Evolutionary conservation across 1,140 invertebrate genomes (phyloP).

Genomic region (Pantala flavescens): DNA sequence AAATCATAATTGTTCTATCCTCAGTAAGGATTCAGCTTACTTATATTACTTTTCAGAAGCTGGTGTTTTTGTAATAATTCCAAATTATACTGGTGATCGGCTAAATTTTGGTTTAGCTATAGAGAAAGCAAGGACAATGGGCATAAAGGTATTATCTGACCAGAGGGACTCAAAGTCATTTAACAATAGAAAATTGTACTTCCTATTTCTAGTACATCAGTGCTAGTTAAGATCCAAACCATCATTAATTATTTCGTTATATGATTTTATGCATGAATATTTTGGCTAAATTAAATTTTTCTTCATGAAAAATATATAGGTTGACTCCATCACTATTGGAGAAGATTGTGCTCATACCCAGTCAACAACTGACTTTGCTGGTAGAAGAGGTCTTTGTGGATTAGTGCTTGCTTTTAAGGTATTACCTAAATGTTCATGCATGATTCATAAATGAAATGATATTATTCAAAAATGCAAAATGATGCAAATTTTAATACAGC

Average conservation of each 20-base stretch:
- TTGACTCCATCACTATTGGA: conserved; percentile 35
- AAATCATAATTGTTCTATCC: too few species aligned
- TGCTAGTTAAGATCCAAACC: neutral
- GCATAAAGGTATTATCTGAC: conserved; percentile 42
- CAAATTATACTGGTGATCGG: conserved; percentile 81
- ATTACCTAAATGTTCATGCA: conserved; percentile 13
- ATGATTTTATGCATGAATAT: too few species aligned
- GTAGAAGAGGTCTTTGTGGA: conserved; percentile 65
- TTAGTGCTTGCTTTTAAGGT: conserved; percentile 62
- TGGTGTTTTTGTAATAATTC: conserved; percentile 61
- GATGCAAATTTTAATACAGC: too few species aligned
- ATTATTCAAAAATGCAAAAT: too few species aligned
- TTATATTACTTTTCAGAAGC: conserved; percentile 34
- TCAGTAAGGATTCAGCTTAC: too few species aligned
- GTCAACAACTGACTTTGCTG: conserved; percentile 35
- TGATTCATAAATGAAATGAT: too few species aligned
- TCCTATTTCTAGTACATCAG: too few species aligned
- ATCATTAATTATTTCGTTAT: neutral
- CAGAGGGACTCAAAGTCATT: neutral
- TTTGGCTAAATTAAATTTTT: neutral
- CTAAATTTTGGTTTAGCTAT: conserved; percentile 76
- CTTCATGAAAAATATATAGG: conserved; percentile 23
- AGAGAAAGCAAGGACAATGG: conserved; percentile 54
- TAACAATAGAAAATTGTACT: too few species aligned
- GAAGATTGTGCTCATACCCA: conserved; percentile 58